Conservation (phyloP, 2,113 vertebrate species). For the Mustela lutreola region DNA sequence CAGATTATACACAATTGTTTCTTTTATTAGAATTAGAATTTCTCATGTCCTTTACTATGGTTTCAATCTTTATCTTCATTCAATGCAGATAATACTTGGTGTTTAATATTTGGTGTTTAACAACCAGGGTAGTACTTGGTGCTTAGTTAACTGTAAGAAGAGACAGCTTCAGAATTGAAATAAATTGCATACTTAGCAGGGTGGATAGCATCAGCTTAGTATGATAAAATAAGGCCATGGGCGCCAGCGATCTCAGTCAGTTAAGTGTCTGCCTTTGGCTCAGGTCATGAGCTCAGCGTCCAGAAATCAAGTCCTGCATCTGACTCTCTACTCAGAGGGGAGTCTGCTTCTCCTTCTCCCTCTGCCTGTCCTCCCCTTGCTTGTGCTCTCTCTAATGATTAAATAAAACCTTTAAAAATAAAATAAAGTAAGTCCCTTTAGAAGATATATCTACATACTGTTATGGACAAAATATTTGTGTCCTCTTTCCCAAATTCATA, state of each 20-base stretch:
- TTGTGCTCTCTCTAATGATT: no score
- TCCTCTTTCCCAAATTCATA: not conserved
- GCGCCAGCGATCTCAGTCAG: not conserved
- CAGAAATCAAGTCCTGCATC: not conserved
- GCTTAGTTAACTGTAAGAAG: slow-evolving; percentile 14
- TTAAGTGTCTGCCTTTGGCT: not conserved
- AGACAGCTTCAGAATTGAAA: slow-evolving; percentile 26
- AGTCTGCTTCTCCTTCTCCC: no score
- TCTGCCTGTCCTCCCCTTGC: not conserved
- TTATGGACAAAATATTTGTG: not conserved
- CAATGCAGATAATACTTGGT: not conserved
- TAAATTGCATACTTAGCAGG: not conserved
- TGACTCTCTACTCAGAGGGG: no score
- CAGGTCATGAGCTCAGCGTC: not conserved
- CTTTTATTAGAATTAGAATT: not conserved
- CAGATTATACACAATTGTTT: not conserved
- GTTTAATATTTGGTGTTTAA: slow-evolving; percentile 10
- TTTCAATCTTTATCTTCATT: slow-evolving; percentile 1
- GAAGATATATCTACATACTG: not conserved
- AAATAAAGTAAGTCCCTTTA: not conserved
- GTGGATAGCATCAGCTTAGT: not conserved
- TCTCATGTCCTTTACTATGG: not conserved
- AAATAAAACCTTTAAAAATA: no score
- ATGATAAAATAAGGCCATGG: not conserved
- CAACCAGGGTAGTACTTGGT: not conserved